Conservation (phyloP, 2,797 vertebrate genomes). For the Pelochelys cantorii region DNA sequence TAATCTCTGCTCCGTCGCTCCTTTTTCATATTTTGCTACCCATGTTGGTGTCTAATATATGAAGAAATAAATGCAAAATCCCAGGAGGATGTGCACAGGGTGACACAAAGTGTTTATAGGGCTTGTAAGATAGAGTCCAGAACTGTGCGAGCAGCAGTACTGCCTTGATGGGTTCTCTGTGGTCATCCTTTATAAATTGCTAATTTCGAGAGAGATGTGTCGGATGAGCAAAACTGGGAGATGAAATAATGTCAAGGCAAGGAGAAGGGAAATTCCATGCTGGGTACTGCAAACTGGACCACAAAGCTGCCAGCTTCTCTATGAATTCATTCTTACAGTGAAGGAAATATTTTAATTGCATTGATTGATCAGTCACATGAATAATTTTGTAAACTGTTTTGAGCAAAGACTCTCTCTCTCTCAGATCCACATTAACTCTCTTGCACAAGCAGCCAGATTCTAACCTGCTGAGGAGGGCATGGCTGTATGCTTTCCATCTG, state of each 20-base stretch:
- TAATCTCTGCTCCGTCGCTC: slow-evolving; percentile 61
- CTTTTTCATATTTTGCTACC: slow-evolving; percentile 75
- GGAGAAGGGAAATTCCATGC: slow-evolving; percentile 13
- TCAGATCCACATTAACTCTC: slow-evolving; percentile 69
- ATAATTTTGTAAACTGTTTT: slow-evolving; percentile 55
- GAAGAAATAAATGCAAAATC: slow-evolving; percentile 65
- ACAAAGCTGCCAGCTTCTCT: background rate
- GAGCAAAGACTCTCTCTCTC: slow-evolving; percentile 48
- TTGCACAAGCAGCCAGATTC: slow-evolving; percentile 50
- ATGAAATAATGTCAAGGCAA: background rate
- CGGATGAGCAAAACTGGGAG: background rate
- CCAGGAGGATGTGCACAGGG: slow-evolving; percentile 34
- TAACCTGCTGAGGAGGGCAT: slow-evolving; percentile 68
- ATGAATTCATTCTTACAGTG: background rate
- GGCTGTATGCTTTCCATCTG: slow-evolving; percentile 64
- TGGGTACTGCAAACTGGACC: background rate
- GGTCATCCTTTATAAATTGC: slow-evolving; percentile 43
- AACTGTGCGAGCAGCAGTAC: background rate
- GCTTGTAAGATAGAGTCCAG: slow-evolving; percentile 28
- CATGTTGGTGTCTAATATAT: slow-evolving; percentile 44
- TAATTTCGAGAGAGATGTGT: background rate
- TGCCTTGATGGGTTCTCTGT: slow-evolving; percentile 4
- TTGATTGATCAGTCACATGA: slow-evolving; percentile 52
- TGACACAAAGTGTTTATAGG: slow-evolving; percentile 45
- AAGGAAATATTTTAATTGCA: slow-evolving; percentile 64